Percentiles rank a stretch among this genome's conserved stretches.
Evolutionary conservation across 2,113 vertebrate genomes (phyloP).

Genomic region (Carollia perspicillata): DNA sequence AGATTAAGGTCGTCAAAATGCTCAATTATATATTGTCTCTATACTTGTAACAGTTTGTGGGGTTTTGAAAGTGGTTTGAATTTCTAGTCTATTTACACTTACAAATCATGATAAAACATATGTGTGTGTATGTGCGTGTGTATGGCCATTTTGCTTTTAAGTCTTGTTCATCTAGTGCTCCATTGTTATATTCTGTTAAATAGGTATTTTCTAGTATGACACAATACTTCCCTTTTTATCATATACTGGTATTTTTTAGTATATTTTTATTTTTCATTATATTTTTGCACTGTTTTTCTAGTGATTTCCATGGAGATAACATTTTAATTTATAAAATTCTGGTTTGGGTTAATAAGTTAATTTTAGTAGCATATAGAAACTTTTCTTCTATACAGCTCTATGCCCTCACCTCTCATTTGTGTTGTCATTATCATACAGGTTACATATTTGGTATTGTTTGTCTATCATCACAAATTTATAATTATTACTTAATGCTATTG

Average conservation of each 20-base stretch:
- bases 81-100: not conserved
- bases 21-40: not conserved
- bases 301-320: not conserved
- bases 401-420: not conserved
- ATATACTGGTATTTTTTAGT: not conserved
- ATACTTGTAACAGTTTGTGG: not conserved
- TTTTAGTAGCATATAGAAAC: not conserved
- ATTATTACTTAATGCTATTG: not conserved
- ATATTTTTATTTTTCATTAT: not conserved
- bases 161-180: not conserved
- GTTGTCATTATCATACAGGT: not conserved
- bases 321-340: not conserved
- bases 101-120: not conserved
- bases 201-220: not conserved
- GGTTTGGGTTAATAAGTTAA: not conserved
- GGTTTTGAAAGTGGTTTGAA: not conserved
- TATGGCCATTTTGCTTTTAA: not conserved
- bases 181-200: not conserved
- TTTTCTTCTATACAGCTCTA: not conserved
- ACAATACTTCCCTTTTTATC: not conserved
- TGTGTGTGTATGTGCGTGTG: too few relatives aligned
- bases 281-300: not conserved
- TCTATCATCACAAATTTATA: not conserved
- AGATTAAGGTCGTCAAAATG: not conserved
- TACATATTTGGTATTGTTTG: not conserved